Base-by-base conservation (phyloP, 2,888 invertebrate species). In the Oegoconia quadripuncta region DNA sequence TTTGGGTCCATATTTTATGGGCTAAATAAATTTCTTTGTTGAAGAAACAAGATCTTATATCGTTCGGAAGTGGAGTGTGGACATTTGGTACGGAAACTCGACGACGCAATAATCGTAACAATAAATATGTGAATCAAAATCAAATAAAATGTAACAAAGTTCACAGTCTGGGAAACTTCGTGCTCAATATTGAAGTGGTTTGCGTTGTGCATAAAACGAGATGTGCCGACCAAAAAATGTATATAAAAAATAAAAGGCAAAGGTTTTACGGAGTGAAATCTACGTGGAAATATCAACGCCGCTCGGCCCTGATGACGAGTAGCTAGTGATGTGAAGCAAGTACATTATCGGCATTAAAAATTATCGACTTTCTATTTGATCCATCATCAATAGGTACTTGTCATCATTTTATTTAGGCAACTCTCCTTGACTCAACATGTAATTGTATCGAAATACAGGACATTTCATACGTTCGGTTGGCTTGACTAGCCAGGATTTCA, bases 271-370 rank as follows among this genome's bases (percentile, higher is more conserved):
- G 73, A 82, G 81, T 80, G 74, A 84, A 86, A 84, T 84, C 83
- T 82, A 83, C 83, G 83, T 83, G 81, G 78, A 84, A 83, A 86
- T 83, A 84, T 84, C 86, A 82, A 76, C 78, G 77, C 70, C 69
- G 72, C 76, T 73, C 73, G 71, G 72, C 78, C 73, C 73, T 81
- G 84, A 84, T 84, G 84, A 84, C 79, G 80, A 81, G 78, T 71
- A 56, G 67, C 62, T 74, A 83, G 81, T 51, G 82, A 55, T 59
- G 81, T 39, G 46, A 42, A 15, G 13, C 15, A 13, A 23, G 20
- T 31, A 47, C 50, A 37, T 28, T 62, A 59, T 70, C 68, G 66
- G 72, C 59, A 50, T 32, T 23, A 22, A n/a, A 16, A 18, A 22
- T 9, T 22, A 9, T 2, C 22, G 9, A 22, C 22, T 9, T 7